Percentiles rank a stretch among this genome's conserved stretches.
Evolutionary conservation across 2,113 vertebrate genomes (phyloP).

Genomic region (Cochlearius cochlearius): DNA sequence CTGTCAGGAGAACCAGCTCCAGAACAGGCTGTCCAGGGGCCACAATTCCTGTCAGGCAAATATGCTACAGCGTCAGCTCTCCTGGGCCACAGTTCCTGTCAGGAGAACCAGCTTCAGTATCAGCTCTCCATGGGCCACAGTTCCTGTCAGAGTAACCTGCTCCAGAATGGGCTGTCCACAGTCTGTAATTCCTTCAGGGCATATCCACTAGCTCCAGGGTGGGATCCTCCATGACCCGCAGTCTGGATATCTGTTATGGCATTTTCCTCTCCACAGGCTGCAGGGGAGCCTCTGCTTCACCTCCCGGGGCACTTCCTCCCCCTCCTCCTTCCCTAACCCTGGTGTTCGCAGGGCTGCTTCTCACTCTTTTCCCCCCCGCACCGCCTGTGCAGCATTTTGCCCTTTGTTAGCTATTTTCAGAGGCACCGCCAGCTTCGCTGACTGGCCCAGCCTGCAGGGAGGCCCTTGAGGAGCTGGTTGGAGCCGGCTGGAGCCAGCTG

Average conservation of each 20-base stretch:
- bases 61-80: rapidly evolving
- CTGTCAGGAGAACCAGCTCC: neutral
- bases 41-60: neutral
- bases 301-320: neutral
- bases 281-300: neutral
- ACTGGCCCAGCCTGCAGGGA: neutral
- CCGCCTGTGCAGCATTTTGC: rapidly evolving
- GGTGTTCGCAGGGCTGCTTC: rapidly evolving
- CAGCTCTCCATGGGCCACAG: no score
- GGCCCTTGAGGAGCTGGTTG: rapidly evolving
- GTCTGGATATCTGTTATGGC: neutral
- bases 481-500: rapidly evolving
- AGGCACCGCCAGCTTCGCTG: rapidly evolving
- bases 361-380: neutral
- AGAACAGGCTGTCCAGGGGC: neutral
- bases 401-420: neutral
- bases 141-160: neutral
- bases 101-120: neutral
- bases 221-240: rapidly evolving
- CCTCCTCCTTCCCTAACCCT: neutral
- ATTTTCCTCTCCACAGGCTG: rapidly evolving
- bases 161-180: neutral
- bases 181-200: neutral
- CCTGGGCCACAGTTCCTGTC: neutral
- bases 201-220: neutral